phyloP scores from a whole-genome alignment of 2,797 vertebrate genomes.

The Enteromius thamalakanensis region DNA sequence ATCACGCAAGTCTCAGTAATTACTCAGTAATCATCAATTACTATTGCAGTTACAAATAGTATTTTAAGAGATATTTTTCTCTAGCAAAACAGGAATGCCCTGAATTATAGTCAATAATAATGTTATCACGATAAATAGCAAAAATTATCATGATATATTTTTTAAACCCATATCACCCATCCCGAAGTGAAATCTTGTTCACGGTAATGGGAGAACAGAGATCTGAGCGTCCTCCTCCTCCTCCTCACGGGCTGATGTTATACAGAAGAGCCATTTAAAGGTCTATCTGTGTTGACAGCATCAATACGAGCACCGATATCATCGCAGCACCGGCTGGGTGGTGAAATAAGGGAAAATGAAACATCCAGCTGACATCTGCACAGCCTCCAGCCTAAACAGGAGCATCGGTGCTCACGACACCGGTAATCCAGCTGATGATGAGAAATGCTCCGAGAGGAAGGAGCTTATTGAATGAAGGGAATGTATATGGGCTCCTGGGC shows the following conservation, averaged over 20 bases:
- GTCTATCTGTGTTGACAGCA: slow-evolving; percentile 69
- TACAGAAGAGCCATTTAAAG: slow-evolving; percentile 49
- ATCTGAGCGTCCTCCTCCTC: not conserved
- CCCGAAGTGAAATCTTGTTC: not conserved
- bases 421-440: slow-evolving; percentile 57
- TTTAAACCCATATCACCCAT: not conserved
- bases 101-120: not conserved
- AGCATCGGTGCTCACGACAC: slow-evolving; percentile 29
- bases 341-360: slow-evolving; percentile 76
- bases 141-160: not conserved
- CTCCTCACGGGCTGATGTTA: slow-evolving; percentile 55
- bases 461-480: slow-evolving; percentile 35
- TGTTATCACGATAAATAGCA: not conserved
- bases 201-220: not conserved
- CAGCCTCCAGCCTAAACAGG: slow-evolving; percentile 62
- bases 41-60: not conserved
- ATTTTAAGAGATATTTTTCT: not conserved
- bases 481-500: slow-evolving; percentile 26
- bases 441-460: slow-evolving; percentile 34
- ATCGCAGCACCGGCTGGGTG: slow-evolving; percentile 70
- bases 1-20: too few species aligned
- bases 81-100: not conserved
- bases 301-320: slow-evolving; percentile 77
- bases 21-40: too few species aligned
- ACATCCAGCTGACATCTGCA: slow-evolving; percentile 70